These are phyloP conservation scores for Microtus agrestis DNA, from an alignment of 2,797 vertebrate genomes.

Conservation along the genomic window DNA sequence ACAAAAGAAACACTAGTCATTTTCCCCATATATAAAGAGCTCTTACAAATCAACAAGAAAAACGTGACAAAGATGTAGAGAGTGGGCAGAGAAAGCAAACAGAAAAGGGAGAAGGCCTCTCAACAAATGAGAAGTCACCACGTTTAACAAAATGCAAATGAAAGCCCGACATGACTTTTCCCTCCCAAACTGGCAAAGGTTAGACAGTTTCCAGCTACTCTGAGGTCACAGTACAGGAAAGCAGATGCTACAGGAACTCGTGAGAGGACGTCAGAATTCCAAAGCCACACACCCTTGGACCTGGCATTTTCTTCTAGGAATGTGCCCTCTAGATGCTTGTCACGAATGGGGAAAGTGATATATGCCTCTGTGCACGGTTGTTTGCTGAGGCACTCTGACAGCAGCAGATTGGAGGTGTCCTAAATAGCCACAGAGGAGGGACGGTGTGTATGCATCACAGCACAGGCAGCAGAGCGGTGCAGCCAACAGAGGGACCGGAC, in stretches of 20 bases:
- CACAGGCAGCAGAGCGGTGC: background rate
- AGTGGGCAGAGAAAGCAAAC: background rate
- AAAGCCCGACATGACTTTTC: background rate
- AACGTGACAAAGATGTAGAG: background rate
- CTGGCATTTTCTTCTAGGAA: constrained; percentile 50
- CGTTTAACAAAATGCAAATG: background rate
- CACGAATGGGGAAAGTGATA: constrained; percentile 25
- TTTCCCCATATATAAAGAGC: constrained; percentile 64
- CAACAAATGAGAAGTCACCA: background rate
- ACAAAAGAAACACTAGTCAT: background rate
- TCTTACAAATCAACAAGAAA: constrained; percentile 63
- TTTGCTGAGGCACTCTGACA: background rate
- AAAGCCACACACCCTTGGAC: background rate
- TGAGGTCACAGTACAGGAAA: background rate
- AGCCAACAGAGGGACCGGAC: background rate
- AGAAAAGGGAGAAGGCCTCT: background rate
- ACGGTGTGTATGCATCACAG: rapidly evolving
- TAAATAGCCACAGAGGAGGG: background rate
- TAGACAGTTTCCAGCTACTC: background rate
- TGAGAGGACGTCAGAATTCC: background rate
- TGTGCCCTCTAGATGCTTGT: constrained; percentile 7
- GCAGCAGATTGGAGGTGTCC: background rate
- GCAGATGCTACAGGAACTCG: background rate
- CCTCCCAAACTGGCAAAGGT: background rate
- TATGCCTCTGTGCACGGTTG: background rate